Percentiles rank a stretch among this genome's conserved stretches.
These are phyloP conservation scores for Nephrotoma appendiculata DNA, from an alignment of 2,888 invertebrate species.

Conservation along the genomic window DNA sequence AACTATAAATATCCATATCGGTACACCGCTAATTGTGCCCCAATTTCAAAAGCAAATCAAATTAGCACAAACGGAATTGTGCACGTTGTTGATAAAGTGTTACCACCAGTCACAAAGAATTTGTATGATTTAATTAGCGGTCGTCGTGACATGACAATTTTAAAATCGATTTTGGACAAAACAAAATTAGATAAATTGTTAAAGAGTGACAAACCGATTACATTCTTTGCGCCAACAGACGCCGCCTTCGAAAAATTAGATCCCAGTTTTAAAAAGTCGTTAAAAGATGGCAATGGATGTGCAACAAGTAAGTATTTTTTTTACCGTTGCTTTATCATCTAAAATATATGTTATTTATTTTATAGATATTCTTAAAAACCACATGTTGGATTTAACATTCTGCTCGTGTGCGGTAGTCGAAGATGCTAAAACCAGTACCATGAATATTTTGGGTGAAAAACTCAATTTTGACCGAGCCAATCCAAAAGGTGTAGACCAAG, in stretches of 20 bases:
- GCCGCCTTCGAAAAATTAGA: slow-evolving; percentile 47
- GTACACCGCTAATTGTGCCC: slow-evolving; percentile 52
- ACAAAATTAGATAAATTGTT: slow-evolving; percentile 40
- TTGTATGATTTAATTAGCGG: slow-evolving; percentile 42
- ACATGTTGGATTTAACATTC: slow-evolving; percentile 49
- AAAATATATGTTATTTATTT: slow-evolving; percentile 13
- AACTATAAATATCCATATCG: slow-evolving; percentile 24
- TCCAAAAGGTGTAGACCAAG: slow-evolving; percentile 36
- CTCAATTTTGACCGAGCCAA: slow-evolving; percentile 24
- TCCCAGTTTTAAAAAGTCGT: slow-evolving; percentile 34
- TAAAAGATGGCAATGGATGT: slow-evolving; percentile 42
- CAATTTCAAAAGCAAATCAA: slow-evolving; percentile 43
- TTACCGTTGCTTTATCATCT: slow-evolving; percentile 5
- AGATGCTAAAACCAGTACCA: slow-evolving; percentile 27
- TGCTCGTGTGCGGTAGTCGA: slow-evolving; percentile 45
- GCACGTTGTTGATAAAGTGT: slow-evolving; percentile 45
- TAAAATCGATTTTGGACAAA: slow-evolving; percentile 39
- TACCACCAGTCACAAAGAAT: slow-evolving; percentile 38
- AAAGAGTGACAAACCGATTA: slow-evolving; percentile 38
- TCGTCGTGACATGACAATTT: slow-evolving; percentile 42
- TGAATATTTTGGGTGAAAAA: slow-evolving; percentile 28
- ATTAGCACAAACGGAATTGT: slow-evolving; percentile 50
- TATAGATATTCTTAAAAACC: slow-evolving; percentile 51
- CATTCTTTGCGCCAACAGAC: slow-evolving; percentile 51
- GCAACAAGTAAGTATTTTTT: slow-evolving; percentile 37